phyloP scores from a whole-genome alignment of 35 echinoderm and acorn worm genomes.

The Ophiothrix spiculata region DNA sequence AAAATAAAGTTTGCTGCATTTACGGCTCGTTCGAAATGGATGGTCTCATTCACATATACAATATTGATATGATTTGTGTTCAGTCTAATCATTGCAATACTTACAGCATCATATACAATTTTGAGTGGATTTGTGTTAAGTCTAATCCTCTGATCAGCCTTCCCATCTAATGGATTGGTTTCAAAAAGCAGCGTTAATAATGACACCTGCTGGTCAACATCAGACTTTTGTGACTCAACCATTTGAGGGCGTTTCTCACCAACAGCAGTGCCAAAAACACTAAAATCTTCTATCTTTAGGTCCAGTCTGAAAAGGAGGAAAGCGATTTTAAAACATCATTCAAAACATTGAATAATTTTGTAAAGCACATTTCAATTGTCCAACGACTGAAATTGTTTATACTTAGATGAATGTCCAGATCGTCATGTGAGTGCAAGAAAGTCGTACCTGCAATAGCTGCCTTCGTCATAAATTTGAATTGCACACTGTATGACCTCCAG shows the following conservation, averaged over 20 bases:
- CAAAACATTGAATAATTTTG: too few species aligned
- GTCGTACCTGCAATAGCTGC: too few species aligned
- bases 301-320: constrained; percentile 45
- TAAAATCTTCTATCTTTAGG: constrained; percentile 72
- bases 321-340: too few species aligned
- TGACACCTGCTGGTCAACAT: constrained; percentile 53
- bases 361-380: too few species aligned
- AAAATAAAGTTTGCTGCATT: too few species aligned
- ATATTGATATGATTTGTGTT: neutral
- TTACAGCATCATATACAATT: constrained; percentile 95
- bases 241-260: constrained; percentile 71
- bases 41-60: neutral
- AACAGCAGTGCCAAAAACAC: constrained; percentile 63
- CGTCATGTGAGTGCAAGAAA: too few species aligned
- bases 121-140: constrained; percentile 82
- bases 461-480: too few species aligned
- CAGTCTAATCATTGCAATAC: too few species aligned
- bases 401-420: too few species aligned
- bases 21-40: too few species aligned
- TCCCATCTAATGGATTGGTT: constrained; percentile 83
- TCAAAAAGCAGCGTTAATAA: constrained; percentile 69
- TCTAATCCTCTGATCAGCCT: constrained; percentile 80
- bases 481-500: too few species aligned
- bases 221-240: constrained; percentile 78
- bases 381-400: too few species aligned